A percentile compares a stretch with the other conserved stretches of the same genome.
Conservation (phyloP, 2,888 invertebrate genomes). For the Xylocampa areola region DNA sequence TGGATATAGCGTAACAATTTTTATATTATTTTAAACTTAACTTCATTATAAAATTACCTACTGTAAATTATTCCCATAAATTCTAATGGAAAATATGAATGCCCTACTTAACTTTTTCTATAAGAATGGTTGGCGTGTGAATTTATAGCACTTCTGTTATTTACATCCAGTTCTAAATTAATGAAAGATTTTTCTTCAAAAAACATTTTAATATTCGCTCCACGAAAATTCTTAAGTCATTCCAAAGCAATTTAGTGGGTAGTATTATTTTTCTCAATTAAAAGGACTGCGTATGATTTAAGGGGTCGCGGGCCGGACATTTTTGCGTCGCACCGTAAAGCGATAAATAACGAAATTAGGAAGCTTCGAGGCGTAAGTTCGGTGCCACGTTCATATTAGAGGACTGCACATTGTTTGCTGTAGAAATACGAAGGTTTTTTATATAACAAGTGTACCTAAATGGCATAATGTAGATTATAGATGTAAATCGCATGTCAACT, state of each 20-base stretch:
- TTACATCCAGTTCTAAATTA: slow-evolving; percentile 60
- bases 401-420: slow-evolving; percentile 26
- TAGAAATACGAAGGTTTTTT: too few relatives aligned
- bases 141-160: slow-evolving; percentile 53
- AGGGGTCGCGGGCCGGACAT: slow-evolving; percentile 66
- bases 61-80: slow-evolving; percentile 42
- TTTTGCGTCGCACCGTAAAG: slow-evolving; percentile 69
- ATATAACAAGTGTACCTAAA: too few relatives aligned
- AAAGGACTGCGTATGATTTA: slow-evolving; percentile 76
- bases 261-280: slow-evolving; percentile 84
- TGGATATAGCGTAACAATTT: too few relatives aligned
- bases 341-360: slow-evolving; percentile 81
- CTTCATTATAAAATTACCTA: too few relatives aligned
- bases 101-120: slow-evolving; percentile 37
- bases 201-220: slow-evolving; percentile 69
- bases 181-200: slow-evolving; percentile 48
- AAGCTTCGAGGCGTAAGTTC: slow-evolving; percentile 54
- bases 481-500: too few relatives aligned
- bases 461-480: too few relatives aligned
- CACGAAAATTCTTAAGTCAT: slow-evolving; percentile 72
- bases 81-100: slow-evolving; percentile 15
- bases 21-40: too few relatives aligned
- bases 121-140: slow-evolving; percentile 22
- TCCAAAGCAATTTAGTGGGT: slow-evolving; percentile 66
- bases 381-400: slow-evolving; percentile 52